phyloP scores from a whole-genome alignment of 2,888 invertebrate species.

The Cheilosia soror region DNA sequence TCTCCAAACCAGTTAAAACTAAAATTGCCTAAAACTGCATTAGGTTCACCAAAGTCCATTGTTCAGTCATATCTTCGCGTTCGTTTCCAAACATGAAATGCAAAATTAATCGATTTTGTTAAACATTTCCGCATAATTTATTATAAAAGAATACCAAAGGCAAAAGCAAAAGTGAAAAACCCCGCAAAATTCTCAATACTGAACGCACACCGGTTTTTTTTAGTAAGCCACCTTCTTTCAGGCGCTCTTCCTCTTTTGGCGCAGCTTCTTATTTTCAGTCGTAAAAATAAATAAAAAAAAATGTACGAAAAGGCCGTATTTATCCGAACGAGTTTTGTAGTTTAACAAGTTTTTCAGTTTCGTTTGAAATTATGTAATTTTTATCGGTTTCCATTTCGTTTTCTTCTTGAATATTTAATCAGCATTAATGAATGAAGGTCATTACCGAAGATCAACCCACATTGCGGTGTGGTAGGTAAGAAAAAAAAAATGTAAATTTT shows the following conservation, averaged over 20 bases:
- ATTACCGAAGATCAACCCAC: constrained; percentile 70
- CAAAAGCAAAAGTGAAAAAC: constrained; percentile 26
- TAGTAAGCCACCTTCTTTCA: constrained; percentile 43
- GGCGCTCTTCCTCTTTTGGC: constrained; percentile 4
- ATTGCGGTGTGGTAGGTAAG: constrained; percentile 30
- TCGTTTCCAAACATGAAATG: constrained; percentile 4
- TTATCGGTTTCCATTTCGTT: constrained; percentile 62
- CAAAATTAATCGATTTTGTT: constrained; percentile 31
- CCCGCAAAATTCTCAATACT: constrained; percentile 9
- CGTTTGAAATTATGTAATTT: constrained; percentile 69
- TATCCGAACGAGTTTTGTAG: constrained; percentile 12
- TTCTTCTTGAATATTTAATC: constrained; percentile 62
- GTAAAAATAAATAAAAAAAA: constrained; percentile 6
- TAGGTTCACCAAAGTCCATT: not conserved
- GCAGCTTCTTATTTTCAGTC: constrained; percentile 20
- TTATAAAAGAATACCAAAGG: constrained; percentile 17
- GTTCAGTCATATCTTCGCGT: not conserved
- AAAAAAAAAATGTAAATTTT: not conserved
- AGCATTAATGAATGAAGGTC: constrained; percentile 71
- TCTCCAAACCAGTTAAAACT: not conserved
- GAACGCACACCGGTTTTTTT: constrained; percentile 19
- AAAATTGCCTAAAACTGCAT: not conserved
- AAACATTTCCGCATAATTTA: constrained; percentile 55
- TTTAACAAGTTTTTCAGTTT: constrained; percentile 43
- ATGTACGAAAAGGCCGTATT: not conserved